Base-by-base conservation (phyloP, 2,888 invertebrate genomes). In the Eugnorisma glareosa region DNA sequence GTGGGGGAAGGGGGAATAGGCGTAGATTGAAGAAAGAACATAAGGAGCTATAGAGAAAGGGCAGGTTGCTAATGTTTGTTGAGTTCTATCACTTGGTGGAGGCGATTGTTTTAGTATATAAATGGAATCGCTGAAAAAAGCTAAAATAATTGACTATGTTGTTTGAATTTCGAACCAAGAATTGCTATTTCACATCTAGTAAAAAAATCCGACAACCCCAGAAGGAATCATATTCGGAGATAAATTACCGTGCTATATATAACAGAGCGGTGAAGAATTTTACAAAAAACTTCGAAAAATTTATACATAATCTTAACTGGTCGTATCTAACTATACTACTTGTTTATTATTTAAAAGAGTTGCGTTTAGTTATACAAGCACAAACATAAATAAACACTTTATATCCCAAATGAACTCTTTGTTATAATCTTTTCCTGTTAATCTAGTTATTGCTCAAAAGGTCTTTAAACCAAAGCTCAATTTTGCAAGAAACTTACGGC, bases 1-100 rank as follows among this genome's bases (percentile, higher is more conserved):
- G 85, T n/a, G 83, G 82, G 73, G 77, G 71, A 51, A 51, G 69
- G 66, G n/a, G 40, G 61, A 1, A 73, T 67, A 21, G 69, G 4
- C 51, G 15, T 24, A 69, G 67, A 71, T 31, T 79, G n/a, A 18
- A 70, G 40, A 66, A 35, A 66, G 18, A 66, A 73, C 10, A 31
- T 81, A 59, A 31, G 11, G 15, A 81, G 21, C n/a, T 57, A 43
- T 51, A 31, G 24, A 59, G 63, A 79, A 84, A 81, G 67, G 68
- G 64, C 76, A 75, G 3, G 8, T 69, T 78, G 66, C 21, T 48
- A 54, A 69, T 13, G 8, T n/a, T 54, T 24, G 28, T 40, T 45
- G n/a, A 66, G 28, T 13, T 28, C 24, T 18, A 59, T 57, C 7
- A 21, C 35, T 67, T 59, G n/a, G 51, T 11, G 18, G 18, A n/a